phyloP scores from a whole-genome alignment of 2,113 vertebrate species.

The Protobothrops flavoviridis region DNA sequence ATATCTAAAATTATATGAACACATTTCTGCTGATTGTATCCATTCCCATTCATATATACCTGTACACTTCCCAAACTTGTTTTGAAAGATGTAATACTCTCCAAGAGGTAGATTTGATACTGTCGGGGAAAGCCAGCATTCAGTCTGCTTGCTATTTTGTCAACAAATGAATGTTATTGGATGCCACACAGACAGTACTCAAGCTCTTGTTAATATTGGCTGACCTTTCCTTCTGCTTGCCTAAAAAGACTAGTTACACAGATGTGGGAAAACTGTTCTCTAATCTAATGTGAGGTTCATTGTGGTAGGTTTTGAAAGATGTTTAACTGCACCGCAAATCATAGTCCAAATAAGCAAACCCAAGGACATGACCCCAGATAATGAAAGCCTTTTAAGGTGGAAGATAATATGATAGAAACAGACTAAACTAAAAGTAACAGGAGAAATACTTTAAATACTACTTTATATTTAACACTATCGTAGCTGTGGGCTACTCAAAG shows the following conservation, averaged over 20 bases:
- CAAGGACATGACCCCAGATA: neutral
- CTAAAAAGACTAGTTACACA: neutral
- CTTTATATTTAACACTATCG: slow-evolving; percentile 1
- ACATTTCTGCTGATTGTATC: neutral
- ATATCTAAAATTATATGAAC: neutral
- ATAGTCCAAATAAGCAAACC: neutral
- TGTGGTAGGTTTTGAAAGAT: neutral
- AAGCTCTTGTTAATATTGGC: neutral
- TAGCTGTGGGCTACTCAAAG: neutral
- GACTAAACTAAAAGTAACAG: neutral
- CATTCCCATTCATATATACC: neutral
- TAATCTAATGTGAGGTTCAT: neutral
- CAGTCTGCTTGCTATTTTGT: neutral
- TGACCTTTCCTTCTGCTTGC: neutral
- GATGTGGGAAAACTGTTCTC: neutral
- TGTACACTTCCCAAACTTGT: neutral
- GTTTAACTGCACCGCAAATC: neutral
- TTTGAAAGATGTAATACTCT: neutral
- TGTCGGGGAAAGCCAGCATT: neutral
- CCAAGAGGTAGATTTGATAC: neutral
- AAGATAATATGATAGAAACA: neutral
- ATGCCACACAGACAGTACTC: neutral
- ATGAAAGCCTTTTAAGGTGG: neutral
- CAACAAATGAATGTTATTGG: neutral
- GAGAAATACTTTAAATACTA: neutral